Conservation (phyloP, 2,888 invertebrate genomes). For the Panopea generosa region DNA sequence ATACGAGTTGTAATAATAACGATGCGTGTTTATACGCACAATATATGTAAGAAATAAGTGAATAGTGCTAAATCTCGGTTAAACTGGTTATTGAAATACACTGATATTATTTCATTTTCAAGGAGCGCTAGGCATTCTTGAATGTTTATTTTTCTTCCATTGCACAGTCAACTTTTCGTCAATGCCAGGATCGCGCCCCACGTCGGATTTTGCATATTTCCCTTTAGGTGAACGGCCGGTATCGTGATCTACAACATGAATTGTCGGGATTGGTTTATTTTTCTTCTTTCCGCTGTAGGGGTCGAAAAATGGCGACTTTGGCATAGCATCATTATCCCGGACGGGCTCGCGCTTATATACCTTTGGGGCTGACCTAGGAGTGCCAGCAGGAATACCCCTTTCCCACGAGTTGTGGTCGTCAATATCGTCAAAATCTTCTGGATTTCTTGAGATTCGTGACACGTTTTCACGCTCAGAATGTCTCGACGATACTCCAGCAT, state of each 20-base stretch:
- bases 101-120: too few species aligned
- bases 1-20: too few species aligned
- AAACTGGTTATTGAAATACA: too few species aligned
- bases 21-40: too few species aligned
- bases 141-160: constrained; percentile 39
- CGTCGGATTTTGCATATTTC: constrained; percentile 4
- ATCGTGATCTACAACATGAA: constrained; percentile 7
- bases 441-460: constrained; percentile 7
- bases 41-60: too few species aligned
- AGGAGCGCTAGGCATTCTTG: constrained; percentile 26
- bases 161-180: constrained; percentile 34
- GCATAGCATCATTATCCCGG: constrained; percentile 13
- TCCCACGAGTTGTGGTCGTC: constrained; percentile 20
- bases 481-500: not conserved
- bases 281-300: constrained; percentile 10
- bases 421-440: constrained; percentile 10
- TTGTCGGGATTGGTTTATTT: not conserved
- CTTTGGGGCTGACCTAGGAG: constrained; percentile 24
- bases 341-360: constrained; percentile 20
- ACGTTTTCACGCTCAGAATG: not conserved
- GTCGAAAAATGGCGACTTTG: constrained; percentile 45
- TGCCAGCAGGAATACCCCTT: not conserved
- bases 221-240: constrained; percentile 7
- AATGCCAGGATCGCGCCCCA: not conserved
- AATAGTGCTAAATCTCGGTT: too few species aligned